A percentile compares a stretch with the other conserved stretches of the same genome.
Evolutionary conservation across 2,113 vertebrate genomes (phyloP).

Genomic region (Piprites chloris): DNA sequence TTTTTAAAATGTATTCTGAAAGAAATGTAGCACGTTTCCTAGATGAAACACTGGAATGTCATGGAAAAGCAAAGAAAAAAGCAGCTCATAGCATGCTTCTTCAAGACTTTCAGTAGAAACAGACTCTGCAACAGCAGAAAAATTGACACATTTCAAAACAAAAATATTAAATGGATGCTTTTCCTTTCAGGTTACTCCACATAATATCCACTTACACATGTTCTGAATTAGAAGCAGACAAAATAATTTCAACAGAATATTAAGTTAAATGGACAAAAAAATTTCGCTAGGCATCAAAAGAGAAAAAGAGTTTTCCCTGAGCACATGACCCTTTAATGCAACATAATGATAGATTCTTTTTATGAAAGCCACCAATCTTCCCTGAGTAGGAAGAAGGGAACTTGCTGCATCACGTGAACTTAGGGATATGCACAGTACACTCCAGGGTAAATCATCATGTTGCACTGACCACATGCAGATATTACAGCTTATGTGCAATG

Average conservation of each 20-base stretch:
- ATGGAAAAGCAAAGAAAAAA: constrained; percentile 4
- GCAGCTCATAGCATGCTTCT: neutral
- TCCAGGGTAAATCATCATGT: neutral
- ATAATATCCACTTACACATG: neutral
- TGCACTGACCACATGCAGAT: neutral
- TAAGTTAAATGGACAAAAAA: neutral
- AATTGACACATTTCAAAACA: neutral
- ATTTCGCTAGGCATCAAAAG: neutral
- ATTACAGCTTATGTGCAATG: neutral
- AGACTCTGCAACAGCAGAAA: neutral
- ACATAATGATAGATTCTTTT: neutral
- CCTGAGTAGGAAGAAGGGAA: neutral
- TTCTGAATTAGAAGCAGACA: neutral
- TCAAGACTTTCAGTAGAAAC: neutral
- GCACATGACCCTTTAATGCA: neutral
- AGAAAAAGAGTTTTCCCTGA: neutral
- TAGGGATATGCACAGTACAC: neutral
- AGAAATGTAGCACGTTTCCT: neutral
- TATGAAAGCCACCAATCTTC: neutral
- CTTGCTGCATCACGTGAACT: neutral
- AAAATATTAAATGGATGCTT: neutral
- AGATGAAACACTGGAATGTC: neutral
- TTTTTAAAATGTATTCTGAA: neutral
- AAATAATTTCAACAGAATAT: neutral
- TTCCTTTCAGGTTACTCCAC: neutral